These are phyloP conservation scores for Melanogrammus aeglefinus DNA, from an alignment of 2,797 vertebrate species.

Conservation along the genomic window DNA sequence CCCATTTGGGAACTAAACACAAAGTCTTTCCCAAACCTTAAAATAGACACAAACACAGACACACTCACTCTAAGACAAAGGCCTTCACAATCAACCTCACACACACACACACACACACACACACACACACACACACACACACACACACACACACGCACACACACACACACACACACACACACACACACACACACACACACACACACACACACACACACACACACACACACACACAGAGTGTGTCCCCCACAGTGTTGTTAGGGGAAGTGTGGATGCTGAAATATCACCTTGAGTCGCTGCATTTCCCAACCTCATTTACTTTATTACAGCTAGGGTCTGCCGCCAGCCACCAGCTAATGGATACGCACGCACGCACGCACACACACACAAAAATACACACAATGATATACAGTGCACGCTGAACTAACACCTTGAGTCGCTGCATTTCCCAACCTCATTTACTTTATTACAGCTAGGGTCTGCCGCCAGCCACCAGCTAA, in stretches of 20 bases:
- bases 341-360: neutral
- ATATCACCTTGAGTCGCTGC: conserved; percentile 3
- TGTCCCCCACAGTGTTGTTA: neutral
- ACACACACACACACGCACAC: neutral
- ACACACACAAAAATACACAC: neutral
- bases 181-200: neutral
- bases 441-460: too few relatives aligned
- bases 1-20: too few relatives aligned
- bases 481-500: too few relatives aligned
- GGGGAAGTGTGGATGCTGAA: neutral
- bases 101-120: too few relatives aligned
- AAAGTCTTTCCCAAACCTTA: too few relatives aligned
- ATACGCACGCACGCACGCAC: neutral
- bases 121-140: too few relatives aligned
- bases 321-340: conserved; percentile 1
- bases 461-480: too few relatives aligned
- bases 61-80: neutral
- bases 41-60: neutral
- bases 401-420: too few relatives aligned
- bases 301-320: conserved; percentile 6
- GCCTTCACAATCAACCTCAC: neutral
- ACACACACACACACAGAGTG: neutral
- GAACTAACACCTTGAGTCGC: too few relatives aligned
- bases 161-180: neutral
- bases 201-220: neutral